Conservation (phyloP, 2,888 invertebrate genomes). For the Chymomyza caudatula region DNA sequence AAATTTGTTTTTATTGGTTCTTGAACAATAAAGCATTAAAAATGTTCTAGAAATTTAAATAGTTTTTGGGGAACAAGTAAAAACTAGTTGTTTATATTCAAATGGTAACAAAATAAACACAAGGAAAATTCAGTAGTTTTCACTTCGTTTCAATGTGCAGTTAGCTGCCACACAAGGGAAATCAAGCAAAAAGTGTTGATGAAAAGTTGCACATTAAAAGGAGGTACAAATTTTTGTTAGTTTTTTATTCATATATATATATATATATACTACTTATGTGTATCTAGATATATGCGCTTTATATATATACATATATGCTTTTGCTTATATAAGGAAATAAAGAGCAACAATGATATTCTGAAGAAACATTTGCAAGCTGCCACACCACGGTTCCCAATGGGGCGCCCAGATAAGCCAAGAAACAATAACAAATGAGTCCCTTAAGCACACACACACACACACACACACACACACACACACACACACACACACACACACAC, state of each 20-base stretch:
- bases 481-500: not conserved
- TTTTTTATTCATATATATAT: not conserved
- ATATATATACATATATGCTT: not conserved
- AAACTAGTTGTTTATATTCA: too few relatives aligned
- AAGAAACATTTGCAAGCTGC: not conserved
- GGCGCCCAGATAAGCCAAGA: not conserved
- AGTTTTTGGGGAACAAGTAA: not conserved
- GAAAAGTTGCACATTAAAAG: conserved; percentile 12
- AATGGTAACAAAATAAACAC: too few relatives aligned
- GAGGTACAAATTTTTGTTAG: not conserved
- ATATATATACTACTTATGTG: too few relatives aligned
- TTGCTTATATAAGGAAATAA: not conserved
- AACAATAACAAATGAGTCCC: not conserved
- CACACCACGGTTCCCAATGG: not conserved
- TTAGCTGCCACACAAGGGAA: conserved; percentile 46
- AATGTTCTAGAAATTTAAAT: not conserved
- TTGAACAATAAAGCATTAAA: not conserved
- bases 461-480: not conserved
- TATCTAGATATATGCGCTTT: too few relatives aligned
- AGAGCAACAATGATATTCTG: not conserved
- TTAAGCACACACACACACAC: not conserved
- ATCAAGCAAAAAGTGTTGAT: conserved; percentile 54
- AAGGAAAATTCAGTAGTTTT: not conserved
- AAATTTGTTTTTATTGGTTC: not conserved
- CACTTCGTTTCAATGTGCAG: not conserved